Percentiles rank a stretch among this genome's conserved stretches.
phyloP scores from a whole-genome alignment of 2,797 vertebrate species.

The Premnoplex brunnescens region DNA sequence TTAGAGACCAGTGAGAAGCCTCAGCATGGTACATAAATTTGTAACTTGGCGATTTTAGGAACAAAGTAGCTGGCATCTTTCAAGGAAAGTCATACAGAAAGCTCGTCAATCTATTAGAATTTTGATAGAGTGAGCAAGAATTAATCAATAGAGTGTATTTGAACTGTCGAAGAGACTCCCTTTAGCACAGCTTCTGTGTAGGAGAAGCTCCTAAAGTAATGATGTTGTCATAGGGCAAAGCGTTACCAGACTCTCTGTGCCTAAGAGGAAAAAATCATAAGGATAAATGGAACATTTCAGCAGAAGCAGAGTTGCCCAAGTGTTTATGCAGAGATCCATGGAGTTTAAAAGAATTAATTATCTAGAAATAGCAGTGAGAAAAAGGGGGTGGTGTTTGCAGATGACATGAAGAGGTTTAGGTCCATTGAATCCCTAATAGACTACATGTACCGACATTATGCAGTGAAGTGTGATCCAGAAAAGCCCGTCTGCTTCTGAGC shows the following conservation, averaged over 20 bases:
- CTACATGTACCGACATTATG: background rate
- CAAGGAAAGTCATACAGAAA: background rate
- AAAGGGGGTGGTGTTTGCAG: background rate
- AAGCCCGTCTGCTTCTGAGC: background rate
- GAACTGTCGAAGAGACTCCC: background rate
- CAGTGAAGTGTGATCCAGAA: background rate
- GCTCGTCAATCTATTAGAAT: background rate
- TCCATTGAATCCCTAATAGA: background rate
- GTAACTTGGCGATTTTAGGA: background rate
- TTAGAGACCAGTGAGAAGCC: background rate
- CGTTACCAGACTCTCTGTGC: background rate
- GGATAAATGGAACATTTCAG: background rate
- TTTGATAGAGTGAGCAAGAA: background rate
- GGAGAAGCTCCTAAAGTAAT: background rate
- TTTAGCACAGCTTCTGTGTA: background rate
- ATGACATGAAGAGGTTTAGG: background rate
- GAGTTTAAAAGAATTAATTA: background rate
- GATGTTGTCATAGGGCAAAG: background rate
- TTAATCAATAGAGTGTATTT: background rate
- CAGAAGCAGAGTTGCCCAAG: background rate
- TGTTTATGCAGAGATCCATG: rapidly evolving
- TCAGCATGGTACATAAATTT: background rate
- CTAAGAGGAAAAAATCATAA: background rate
- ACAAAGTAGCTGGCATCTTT: background rate
- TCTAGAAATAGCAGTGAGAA: background rate